Base-by-base conservation (phyloP, 2,113 vertebrate species). In the Telmatochromis sp. region DNA sequence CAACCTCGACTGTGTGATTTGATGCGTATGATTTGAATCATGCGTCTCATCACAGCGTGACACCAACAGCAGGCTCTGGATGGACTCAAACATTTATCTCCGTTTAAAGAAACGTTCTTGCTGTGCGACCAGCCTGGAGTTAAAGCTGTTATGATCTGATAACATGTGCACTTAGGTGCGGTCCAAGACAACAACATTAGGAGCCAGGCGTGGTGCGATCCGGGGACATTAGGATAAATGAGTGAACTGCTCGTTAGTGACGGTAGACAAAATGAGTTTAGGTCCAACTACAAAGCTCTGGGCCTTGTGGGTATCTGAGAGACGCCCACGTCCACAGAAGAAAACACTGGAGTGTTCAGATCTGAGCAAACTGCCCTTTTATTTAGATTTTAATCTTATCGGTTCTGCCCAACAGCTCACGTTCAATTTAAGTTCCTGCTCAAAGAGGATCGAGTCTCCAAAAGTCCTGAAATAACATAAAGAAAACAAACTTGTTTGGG, bases 171-270 rank as follows among this genome's bases (percentile, higher is more conserved):
- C 50, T 55, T 2, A 23, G n/a, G 6, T 55, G 51, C 0, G 78
- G 50, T 10, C 51, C 13, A 11, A 80, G 31, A 54, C 47, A 35
- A 53, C 47, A 79, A 33, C 47, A n/a, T 33, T 13, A 54, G 0
- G 10, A 21, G 0, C 47, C 75, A 23, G 0, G 0, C 11, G 12
- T 11, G 33, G 13, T 0, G 1, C 2, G 7, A 53, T 0, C 75
- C 6, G 9, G 11, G 11, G 7, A 80, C 0, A 79, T 35, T 40
- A 17, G 78, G 31, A 37, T 55, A 57, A 10, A 40, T 4, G 51
- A 35, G 28, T 80, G n/a, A 55, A 55, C 35, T 23, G 31, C 21
- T 37, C 3, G 1, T 11, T 11, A 37, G 4, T 21, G 21, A 5
- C 5, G n/a, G 40, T 10, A 3, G 40, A 47, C 10, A 7, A 12